Evolutionary conservation across 2,888 invertebrate genomes (phyloP).

Genomic region (Myathropa florea): DNA sequence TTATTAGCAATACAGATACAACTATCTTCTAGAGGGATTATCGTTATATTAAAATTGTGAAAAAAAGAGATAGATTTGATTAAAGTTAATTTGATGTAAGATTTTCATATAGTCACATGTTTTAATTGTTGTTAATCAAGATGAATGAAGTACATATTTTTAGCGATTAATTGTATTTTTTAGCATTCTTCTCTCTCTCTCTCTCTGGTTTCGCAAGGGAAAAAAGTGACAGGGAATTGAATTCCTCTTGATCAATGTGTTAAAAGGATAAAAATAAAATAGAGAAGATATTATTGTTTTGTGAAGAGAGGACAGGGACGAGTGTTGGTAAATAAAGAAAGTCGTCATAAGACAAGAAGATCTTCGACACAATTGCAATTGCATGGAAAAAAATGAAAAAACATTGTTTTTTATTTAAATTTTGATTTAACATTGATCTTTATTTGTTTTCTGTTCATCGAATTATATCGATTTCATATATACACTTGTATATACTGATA

Average conservation of each 20-base stretch:
- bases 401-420: slow-evolving; percentile 49
- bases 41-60: slow-evolving; percentile 5
- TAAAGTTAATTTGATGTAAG: slow-evolving; percentile 19
- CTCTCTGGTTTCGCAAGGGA: background rate
- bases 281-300: slow-evolving; percentile 5
- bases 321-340: background rate
- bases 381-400: slow-evolving; percentile 44
- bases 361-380: slow-evolving; percentile 2
- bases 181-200: slow-evolving; percentile 20
- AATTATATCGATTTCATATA: slow-evolving; percentile 43
- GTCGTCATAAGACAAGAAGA: background rate
- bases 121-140: slow-evolving; percentile 61
- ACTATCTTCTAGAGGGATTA: slow-evolving; percentile 8
- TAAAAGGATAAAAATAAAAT: slow-evolving; percentile 29
- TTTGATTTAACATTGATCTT: slow-evolving; percentile 71
- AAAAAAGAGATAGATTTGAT: slow-evolving; percentile 10
- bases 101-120: background rate
- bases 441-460: slow-evolving; percentile 52
- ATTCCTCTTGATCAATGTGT: slow-evolving; percentile 33
- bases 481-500: slow-evolving; percentile 12
- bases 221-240: slow-evolving; percentile 6
- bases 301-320: slow-evolving; percentile 24
- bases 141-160: slow-evolving; percentile 58
- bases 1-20: slow-evolving; percentile 18
- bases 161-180: slow-evolving; percentile 27